These are phyloP conservation scores for Sarotherodon lohbergeri DNA, from an alignment of 2,113 vertebrate species.

Conservation along the genomic window DNA sequence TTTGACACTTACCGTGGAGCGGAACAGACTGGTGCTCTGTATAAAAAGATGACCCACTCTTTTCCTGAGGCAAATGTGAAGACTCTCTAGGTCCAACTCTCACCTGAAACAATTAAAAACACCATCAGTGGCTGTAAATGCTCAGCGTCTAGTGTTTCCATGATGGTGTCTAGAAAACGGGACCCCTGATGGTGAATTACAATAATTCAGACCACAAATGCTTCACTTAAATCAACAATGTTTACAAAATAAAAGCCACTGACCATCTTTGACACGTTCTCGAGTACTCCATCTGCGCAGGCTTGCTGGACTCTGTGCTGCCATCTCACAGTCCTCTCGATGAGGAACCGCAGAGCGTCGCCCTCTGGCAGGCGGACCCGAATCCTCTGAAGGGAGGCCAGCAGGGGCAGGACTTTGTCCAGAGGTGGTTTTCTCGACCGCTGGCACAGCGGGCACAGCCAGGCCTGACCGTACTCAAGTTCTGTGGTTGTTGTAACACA, in stretches of 20 bases:
- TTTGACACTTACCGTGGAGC: slow-evolving; percentile 76
- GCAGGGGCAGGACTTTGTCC: slow-evolving; percentile 86
- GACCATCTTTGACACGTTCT: slow-evolving; percentile 63
- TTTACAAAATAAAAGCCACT: neutral
- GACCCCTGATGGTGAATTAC: neutral
- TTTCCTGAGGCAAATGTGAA: slow-evolving; percentile 69
- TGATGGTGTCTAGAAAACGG: neutral
- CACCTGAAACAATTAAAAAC: slow-evolving; percentile 38
- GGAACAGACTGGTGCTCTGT: slow-evolving; percentile 82
- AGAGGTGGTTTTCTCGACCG: slow-evolving; percentile 89
- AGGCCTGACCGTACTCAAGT: slow-evolving; percentile 69
- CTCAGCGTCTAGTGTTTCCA: neutral
- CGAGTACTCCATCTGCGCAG: slow-evolving; percentile 80
- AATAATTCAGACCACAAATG: neutral
- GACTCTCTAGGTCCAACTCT: slow-evolving; percentile 29
- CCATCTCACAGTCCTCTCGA: slow-evolving; percentile 95
- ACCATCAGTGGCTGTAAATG: neutral
- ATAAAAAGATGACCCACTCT: slow-evolving; percentile 77
- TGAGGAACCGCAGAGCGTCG: slow-evolving; percentile 90
- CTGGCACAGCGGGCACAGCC: slow-evolving; percentile 90
- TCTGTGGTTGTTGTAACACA: slow-evolving; percentile 69
- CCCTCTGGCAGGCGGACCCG: slow-evolving; percentile 91
- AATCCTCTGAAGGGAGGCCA: slow-evolving; percentile 91
- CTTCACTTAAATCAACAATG: neutral
- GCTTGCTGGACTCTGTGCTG: slow-evolving; percentile 90